Evolutionary conservation across 2,797 vertebrate genomes (phyloP), one percentile per base, ranked within the genome.

Genomic region (Jordanella pulchra): DNA sequence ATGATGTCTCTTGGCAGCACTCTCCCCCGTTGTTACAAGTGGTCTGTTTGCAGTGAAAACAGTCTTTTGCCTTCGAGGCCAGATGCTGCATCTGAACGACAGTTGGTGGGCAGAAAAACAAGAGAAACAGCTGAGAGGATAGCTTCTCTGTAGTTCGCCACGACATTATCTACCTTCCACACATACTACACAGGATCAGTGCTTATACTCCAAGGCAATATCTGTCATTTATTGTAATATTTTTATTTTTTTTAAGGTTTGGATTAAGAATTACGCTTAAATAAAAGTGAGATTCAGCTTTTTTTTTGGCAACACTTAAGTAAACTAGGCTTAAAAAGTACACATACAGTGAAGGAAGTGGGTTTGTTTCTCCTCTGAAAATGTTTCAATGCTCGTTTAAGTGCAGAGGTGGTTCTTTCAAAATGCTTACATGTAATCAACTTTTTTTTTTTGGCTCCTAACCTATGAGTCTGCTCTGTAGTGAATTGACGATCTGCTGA

Each of bases 41-140:
- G 68, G 75, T 27, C 23, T 79, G 67, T 79, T 81, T 77, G 73
- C 79, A 81, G 71, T 85, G 79, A 80, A 87, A 85, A 68, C 71
- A 76, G 70, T 65, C 44, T 72, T 67, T 54, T 14, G 14, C 48
- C 69, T 51, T 25, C 27, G 63, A 50, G 35, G 67, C 73, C 84
- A 79, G 84, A 86, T 84, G 87, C 82, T 82, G 81, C 4, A 65
- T 71, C 50, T 53, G 69, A 86, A 80, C 86, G 88, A 91, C 91
- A 87, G 88, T 89, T 91, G 90, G 61, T 77, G 78, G 60, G 30
- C 47, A 35, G 70, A 81, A 75, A 84, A 76, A 73, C 0, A 17
- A 45, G 23, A 74, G 64, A 67, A 85, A 85, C 89, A 91, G 90
- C 89, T 93, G 91, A 90, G 84, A 80, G 85, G 86, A 73, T 63